phyloP scores from a whole-genome alignment of 2,797 vertebrate genomes.

The Rhincodon typus region DNA sequence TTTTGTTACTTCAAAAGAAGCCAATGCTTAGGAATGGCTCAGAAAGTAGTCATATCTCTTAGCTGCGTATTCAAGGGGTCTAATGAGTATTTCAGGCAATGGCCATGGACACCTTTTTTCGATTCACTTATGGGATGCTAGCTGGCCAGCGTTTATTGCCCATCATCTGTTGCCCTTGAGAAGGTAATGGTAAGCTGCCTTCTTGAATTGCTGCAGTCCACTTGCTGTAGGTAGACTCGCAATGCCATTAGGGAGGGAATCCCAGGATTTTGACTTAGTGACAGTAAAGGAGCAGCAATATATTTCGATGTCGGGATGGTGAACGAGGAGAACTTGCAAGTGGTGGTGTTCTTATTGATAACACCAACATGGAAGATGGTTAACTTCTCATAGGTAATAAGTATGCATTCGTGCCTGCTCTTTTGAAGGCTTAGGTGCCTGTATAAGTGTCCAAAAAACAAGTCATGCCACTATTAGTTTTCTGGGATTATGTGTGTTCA shows the following conservation, averaged over 20 bases:
- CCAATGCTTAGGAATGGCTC: neutral
- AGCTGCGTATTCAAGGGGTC: neutral
- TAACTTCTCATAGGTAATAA: neutral
- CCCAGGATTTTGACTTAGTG: no score
- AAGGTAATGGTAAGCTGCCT: no score
- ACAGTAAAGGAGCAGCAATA: no score
- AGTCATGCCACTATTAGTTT: neutral
- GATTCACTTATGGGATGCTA: no score
- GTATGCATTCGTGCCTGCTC: neutral
- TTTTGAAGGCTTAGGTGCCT: neutral
- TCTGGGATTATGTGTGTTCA: neutral
- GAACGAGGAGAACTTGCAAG: no score
- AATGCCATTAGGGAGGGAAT: no score
- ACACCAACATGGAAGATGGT: neutral
- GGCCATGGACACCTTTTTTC: no score
- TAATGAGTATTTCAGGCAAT: neutral
- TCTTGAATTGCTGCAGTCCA: no score
- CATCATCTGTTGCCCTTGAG: no score
- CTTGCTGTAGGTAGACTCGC: no score
- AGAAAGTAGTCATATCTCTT: neutral
- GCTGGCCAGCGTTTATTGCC: no score
- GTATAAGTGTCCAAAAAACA: neutral
- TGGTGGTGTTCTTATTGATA: neutral
- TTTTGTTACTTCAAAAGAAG: neutral
- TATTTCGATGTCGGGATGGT: no score